phyloP scores from a whole-genome alignment of 2,797 vertebrate genomes.

The Schizopygopsis pylzovi region DNA sequence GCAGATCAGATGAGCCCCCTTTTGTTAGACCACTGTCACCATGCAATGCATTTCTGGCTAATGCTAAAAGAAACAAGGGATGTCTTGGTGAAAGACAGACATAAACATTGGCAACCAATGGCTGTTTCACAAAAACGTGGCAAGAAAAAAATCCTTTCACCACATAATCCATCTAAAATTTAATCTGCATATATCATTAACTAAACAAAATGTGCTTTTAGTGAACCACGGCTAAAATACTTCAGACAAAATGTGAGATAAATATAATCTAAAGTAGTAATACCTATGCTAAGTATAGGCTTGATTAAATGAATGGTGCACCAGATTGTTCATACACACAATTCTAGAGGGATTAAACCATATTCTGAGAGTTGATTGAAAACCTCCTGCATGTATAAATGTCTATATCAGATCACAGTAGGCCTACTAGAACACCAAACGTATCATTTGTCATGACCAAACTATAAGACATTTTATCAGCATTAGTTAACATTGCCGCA shows the following conservation, averaged over 20 bases:
- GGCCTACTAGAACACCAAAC: background rate
- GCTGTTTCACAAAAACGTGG: background rate
- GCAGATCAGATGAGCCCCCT: background rate
- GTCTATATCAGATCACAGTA: background rate
- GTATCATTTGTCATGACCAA: background rate
- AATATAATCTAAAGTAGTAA: background rate
- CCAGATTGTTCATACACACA: conserved; percentile 5
- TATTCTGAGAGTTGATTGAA: conserved; percentile 18
- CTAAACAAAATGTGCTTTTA: background rate
- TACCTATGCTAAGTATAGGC: conserved; percentile 4
- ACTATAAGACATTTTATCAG: background rate
- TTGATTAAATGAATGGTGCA: conserved; percentile 30
- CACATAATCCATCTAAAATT: background rate
- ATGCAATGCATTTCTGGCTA: conserved; percentile 2
- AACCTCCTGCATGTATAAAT: background rate
- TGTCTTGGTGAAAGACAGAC: background rate
- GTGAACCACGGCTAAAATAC: background rate
- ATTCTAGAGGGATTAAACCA: conserved; percentile 35
- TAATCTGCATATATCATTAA: background rate
- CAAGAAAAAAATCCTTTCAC: background rate
- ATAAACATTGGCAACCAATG: background rate
- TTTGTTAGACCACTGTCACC: background rate
- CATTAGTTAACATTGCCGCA: background rate
- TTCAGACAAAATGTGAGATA: background rate
- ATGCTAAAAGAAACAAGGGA: background rate